Evolutionary conservation across 1,140 invertebrate species (phyloP).

Genomic region (Neodiprion fabricii): DNA sequence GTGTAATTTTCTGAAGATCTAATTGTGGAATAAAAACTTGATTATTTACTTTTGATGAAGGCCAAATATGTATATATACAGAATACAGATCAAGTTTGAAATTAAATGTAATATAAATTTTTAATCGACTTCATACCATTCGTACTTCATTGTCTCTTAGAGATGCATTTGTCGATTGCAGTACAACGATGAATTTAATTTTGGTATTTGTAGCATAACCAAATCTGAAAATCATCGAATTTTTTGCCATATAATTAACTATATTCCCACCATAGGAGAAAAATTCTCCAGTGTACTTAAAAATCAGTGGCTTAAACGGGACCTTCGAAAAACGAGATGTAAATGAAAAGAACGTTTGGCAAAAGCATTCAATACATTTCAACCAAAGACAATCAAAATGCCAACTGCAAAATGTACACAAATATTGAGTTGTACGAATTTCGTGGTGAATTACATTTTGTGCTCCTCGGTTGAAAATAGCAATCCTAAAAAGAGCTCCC

Average conservation of each 20-base stretch:
- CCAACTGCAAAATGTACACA: no score
- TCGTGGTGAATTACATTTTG: constrained; percentile 78
- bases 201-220: constrained; percentile 98
- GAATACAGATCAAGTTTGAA: background rate
- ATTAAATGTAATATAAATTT: constrained; percentile 8
- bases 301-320: no score
- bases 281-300: no score
- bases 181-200: constrained; percentile 93
- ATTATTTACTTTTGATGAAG: background rate
- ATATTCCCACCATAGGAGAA: constrained; percentile 3
- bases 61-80: background rate
- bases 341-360: no score
- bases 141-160: constrained; percentile 94
- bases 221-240: constrained; percentile 71
- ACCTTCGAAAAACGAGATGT: no score
- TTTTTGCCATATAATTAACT: background rate
- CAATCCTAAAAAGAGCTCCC: constrained; percentile 91
- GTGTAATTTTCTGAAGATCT: constrained; percentile 92
- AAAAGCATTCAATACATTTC: no score
- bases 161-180: constrained; percentile 88
- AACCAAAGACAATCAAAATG: no score
- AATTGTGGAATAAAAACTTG: constrained; percentile 41
- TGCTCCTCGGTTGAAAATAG: constrained; percentile 96
- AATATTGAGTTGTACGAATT: no score
- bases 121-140: constrained; percentile 69